phyloP scores from a whole-genome alignment of 2,797 vertebrate genomes.

The Takifugu rubripes region DNA sequence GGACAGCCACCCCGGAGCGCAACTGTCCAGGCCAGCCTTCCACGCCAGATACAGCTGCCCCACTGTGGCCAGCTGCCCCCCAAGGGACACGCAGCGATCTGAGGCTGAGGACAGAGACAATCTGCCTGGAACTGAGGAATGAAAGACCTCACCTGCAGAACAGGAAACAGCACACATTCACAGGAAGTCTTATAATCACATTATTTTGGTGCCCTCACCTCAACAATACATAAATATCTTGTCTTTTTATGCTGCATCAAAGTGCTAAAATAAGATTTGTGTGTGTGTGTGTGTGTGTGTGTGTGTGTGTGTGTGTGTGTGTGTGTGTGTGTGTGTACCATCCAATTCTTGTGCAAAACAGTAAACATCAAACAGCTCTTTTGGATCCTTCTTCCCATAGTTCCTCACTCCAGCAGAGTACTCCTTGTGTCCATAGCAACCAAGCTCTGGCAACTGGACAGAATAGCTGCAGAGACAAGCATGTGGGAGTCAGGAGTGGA shows the following conservation, averaged over 20 bases:
- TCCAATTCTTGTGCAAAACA: constrained; percentile 85
- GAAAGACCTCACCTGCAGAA: constrained; percentile 74
- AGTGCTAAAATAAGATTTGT: constrained; percentile 16
- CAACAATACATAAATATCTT: not conserved
- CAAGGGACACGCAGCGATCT: constrained; percentile 79
- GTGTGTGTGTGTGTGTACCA: constrained; percentile 66
- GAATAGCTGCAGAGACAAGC: constrained; percentile 80
- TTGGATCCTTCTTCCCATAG: constrained; percentile 84
- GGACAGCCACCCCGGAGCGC: constrained; percentile 90
- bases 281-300: constrained; percentile 19
- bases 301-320: constrained; percentile 18
- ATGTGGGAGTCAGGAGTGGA: constrained; percentile 29
- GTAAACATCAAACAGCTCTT: constrained; percentile 90
- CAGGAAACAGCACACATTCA: not conserved
- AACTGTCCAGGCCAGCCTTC: constrained; percentile 86
- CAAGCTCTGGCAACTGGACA: constrained; percentile 87
- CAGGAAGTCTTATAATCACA: not conserved
- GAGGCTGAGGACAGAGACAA: constrained; percentile 80
- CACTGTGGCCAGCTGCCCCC: constrained; percentile 82
- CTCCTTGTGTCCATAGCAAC: constrained; percentile 91
- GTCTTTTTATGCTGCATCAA: constrained; percentile 11
- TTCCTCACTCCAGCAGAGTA: constrained; percentile 88
- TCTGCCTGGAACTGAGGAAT: constrained; percentile 73
- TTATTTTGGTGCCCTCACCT: not conserved
- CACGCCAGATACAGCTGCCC: constrained; percentile 93